Conservation (phyloP, 2,113 vertebrate species). For the Amphiprion percula region DNA sequence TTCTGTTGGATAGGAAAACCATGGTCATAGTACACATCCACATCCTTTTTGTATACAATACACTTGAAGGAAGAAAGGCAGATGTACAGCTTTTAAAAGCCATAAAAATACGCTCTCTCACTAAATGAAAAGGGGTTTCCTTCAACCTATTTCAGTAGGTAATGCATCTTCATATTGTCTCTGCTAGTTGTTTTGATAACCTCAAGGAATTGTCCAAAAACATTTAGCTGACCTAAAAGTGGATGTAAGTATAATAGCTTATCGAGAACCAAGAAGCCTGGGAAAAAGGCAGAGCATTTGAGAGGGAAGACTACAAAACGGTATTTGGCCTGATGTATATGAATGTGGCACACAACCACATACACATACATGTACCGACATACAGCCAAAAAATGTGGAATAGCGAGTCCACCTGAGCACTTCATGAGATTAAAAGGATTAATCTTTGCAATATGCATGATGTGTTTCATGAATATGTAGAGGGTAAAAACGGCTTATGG, state of each 20-base stretch:
- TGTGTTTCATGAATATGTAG: constrained; percentile 62
- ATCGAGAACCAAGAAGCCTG: constrained; percentile 5
- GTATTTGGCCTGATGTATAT: constrained; percentile 8
- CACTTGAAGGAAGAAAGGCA: neutral
- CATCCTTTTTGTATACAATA: neutral
- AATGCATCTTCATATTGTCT: neutral
- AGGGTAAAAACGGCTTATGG: constrained; percentile 15
- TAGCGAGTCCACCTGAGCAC: constrained; percentile 59
- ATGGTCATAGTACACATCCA: neutral
- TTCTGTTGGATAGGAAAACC: neutral
- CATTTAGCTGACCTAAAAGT: constrained; percentile 30
- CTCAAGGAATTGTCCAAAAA: constrained; percentile 9
- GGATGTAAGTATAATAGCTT: neutral
- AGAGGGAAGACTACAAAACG: neutral
- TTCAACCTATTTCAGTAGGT: neutral
- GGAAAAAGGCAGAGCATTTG: neutral
- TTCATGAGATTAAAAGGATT: constrained; percentile 73
- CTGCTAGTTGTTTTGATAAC: constrained; percentile 22
- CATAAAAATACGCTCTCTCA: neutral
- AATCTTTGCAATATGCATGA: constrained; percentile 65
- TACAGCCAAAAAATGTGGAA: constrained; percentile 45
- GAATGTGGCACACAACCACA: constrained; percentile 19
- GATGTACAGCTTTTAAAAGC: neutral
- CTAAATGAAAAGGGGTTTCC: neutral
- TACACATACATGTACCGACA: constrained; percentile 1